Conservation (phyloP, 2,797 vertebrate genomes). For the Coregonus suidteri region DNA sequence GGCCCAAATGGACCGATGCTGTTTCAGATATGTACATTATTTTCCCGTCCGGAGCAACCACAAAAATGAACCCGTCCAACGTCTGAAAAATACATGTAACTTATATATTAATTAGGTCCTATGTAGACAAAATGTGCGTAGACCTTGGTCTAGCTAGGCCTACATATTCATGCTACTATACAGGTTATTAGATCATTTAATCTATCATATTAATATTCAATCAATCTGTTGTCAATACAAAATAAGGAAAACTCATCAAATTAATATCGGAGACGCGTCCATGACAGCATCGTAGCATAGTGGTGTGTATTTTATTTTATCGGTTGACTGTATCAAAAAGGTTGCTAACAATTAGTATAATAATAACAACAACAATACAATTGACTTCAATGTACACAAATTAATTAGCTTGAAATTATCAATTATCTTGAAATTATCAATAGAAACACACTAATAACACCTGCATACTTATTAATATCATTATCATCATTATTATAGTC, state of each 20-base stretch:
- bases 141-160: not conserved
- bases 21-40: constrained; percentile 99
- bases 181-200: not conserved
- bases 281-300: not conserved
- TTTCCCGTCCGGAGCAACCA: constrained; percentile 96
- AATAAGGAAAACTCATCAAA: not conserved
- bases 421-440: not conserved
- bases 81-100: constrained; percentile 75
- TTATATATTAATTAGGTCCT: not conserved
- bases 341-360: not conserved
- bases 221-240: not conserved
- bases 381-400: not conserved
- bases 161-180: not conserved
- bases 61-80: constrained; percentile 96
- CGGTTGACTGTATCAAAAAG: not conserved
- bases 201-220: not conserved
- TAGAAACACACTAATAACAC: not conserved
- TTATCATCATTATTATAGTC: not conserved
- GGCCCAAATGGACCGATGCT: constrained; percentile 92
- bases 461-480: not conserved
- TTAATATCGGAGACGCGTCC: not conserved
- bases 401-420: not conserved
- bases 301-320: not conserved
- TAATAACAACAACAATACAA: constrained; percentile 5
- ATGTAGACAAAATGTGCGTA: not conserved